Evolutionary conservation across 2,888 invertebrate genomes (phyloP), one percentile per base, ranked within the genome.

Genomic region (Acanthopleura granulata): DNA sequence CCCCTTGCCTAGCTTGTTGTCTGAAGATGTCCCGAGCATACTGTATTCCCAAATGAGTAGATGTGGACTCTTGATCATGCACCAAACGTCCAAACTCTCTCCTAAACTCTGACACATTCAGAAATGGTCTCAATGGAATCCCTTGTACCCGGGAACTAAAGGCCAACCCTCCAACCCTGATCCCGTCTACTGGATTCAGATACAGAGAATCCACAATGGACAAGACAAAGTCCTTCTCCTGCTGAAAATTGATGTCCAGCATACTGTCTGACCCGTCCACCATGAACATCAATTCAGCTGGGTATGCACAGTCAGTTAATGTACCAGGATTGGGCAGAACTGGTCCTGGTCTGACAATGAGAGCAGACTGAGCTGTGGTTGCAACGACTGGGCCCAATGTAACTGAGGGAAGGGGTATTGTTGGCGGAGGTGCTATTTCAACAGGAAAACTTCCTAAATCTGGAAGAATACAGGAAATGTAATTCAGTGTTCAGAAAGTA

Each of bases 191-290:
- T 27, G 18, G 27, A 25, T 66, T 27, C 18, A 66, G 15, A 27
- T 66, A 27, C 4, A 66, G 29, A 27, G 22, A 22, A 27, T 27
- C 66, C 15, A 27, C 66, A 27, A 66, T 66, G 27, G 18, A 18
- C 29, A 27, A 6, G 25, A 66, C 66, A 66, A 66, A 66, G 29
- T 66, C 29, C 25, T 16, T 66, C 25, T 66, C 66, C 25, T 66
- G 66, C 22, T 66, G 4, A 27, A 66, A 66, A 14, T 66, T 66
- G 6, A 27, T 16, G 22, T 15, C 66, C 16, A 16, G 4, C 29
- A 66, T 66, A 25, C 66, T 66, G 66, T 66, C 66, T 66, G 66
- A 66, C 25, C 66, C 66, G 25, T 66, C 66, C 66, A 66, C 66
- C 66, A 66, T 66, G 25, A 66, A 66, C 66, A 66, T 22, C 15